phyloP scores from a whole-genome alignment of 2,888 invertebrate genomes.

The Penaeus monodon region DNA sequence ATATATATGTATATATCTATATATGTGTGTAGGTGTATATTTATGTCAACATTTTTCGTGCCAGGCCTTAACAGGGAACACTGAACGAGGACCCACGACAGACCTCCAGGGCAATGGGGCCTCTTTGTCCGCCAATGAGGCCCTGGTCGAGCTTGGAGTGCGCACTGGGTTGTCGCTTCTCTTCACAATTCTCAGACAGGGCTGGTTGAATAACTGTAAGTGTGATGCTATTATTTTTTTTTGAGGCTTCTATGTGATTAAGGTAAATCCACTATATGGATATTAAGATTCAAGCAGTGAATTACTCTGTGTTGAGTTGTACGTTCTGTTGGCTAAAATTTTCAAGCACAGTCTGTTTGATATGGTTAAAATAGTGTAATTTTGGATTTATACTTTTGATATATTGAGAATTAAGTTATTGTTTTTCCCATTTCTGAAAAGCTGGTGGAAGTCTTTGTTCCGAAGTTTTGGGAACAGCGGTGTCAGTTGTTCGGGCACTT shows the following conservation, averaged over 20 bases:
- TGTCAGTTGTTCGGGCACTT: constrained; percentile 74
- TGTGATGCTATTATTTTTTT: neutral
- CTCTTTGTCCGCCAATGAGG: constrained; percentile 69
- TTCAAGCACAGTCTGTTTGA: too few species aligned
- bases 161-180: constrained; percentile 76
- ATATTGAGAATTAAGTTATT: neutral
- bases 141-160: constrained; percentile 76
- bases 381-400: neutral
- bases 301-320: too few species aligned
- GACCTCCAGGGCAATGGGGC: constrained; percentile 65
- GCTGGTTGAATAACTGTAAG: constrained; percentile 70
- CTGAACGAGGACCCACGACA: constrained; percentile 34
- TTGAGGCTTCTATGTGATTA: too few species aligned
- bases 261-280: too few species aligned
- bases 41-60: neutral
- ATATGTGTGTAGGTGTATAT: neutral
- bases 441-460: constrained; percentile 73
- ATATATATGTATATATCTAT: too few species aligned
- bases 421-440: constrained; percentile 64
- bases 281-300: too few species aligned
- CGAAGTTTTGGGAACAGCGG: constrained; percentile 75
- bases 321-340: too few species aligned
- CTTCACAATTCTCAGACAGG: constrained; percentile 75
- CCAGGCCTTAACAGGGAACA: constrained; percentile 41
- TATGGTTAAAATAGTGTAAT: neutral